phyloP scores from a whole-genome alignment of 2,888 invertebrate genomes.

The Scaptomyza flava region DNA sequence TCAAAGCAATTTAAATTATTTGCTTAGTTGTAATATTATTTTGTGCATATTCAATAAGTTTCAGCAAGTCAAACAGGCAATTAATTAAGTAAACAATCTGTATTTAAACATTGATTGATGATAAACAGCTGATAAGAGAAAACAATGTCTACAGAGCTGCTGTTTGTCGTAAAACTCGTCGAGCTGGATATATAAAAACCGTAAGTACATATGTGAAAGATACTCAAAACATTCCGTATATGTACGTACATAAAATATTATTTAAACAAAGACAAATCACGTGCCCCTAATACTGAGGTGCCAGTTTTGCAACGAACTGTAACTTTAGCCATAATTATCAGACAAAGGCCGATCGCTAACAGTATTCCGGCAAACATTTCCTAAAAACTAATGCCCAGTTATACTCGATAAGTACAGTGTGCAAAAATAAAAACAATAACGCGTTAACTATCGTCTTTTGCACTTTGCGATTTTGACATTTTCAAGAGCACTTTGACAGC shows the following conservation, averaged over 20 bases:
- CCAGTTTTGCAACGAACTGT: too few relatives aligned
- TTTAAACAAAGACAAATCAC: too few relatives aligned
- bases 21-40: conserved; percentile 11
- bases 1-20: conserved; percentile 10
- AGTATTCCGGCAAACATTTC: too few relatives aligned
- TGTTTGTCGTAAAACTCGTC: conserved; percentile 25
- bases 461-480: conserved; percentile 47
- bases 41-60: conserved; percentile 30
- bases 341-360: too few relatives aligned
- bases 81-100: conserved; percentile 29
- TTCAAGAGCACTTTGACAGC: conserved; percentile 43
- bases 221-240: background rate
- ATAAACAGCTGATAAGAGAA: conserved; percentile 40
- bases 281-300: too few relatives aligned
- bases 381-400: too few relatives aligned
- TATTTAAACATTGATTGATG: conserved; percentile 37
- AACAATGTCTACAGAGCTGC: conserved; percentile 3
- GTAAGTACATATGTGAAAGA: background rate
- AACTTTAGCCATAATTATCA: too few relatives aligned
- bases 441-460: conserved; percentile 10
- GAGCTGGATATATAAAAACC: conserved; percentile 1
- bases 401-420: too few relatives aligned
- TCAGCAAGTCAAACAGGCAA: conserved; percentile 14
- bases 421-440: too few relatives aligned
- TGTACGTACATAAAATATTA: too few relatives aligned